A percentile compares a stretch with the other conserved stretches of the same genome.
phyloP scores from a whole-genome alignment of 2,888 invertebrate genomes.

The Microplitis deprimator region DNA sequence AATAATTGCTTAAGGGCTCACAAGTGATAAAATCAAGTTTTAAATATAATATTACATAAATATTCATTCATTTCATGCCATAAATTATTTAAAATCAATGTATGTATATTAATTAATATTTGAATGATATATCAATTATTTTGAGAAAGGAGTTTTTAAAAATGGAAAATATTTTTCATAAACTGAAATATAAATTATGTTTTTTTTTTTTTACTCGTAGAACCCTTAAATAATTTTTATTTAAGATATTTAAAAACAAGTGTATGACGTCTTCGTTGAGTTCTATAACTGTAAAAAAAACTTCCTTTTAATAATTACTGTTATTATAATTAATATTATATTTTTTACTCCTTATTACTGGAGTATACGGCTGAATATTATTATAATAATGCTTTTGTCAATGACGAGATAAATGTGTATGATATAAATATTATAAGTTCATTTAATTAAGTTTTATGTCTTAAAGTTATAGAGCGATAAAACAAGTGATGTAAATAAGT shows the following conservation, averaged over 20 bases:
- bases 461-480: slow-evolving; percentile 53
- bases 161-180: neutral
- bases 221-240: neutral
- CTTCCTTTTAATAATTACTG: slow-evolving; percentile 8
- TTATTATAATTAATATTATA: neutral
- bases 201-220: neutral
- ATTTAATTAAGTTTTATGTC: slow-evolving; percentile 53
- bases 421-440: slow-evolving; percentile 53
- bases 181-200: neutral
- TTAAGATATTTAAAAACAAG: slow-evolving; percentile 3
- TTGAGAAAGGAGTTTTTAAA: neutral
- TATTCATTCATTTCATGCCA: neutral
- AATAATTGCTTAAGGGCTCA: neutral
- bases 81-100: neutral
- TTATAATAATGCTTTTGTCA: slow-evolving; percentile 14
- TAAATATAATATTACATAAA: neutral
- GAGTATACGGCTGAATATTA: slow-evolving; percentile 16
- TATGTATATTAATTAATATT: slow-evolving; percentile 13
- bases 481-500: slow-evolving; percentile 59
- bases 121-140: slow-evolving; percentile 15
- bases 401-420: slow-evolving; percentile 27
- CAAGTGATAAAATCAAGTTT: neutral
- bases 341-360: neutral
- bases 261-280: slow-evolving; percentile 13
- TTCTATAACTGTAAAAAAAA: slow-evolving; percentile 14